Percentiles rank a stretch among this genome's conserved stretches.
phyloP scores from a whole-genome alignment of 2,888 invertebrate genomes.

The Allygus modestus region DNA sequence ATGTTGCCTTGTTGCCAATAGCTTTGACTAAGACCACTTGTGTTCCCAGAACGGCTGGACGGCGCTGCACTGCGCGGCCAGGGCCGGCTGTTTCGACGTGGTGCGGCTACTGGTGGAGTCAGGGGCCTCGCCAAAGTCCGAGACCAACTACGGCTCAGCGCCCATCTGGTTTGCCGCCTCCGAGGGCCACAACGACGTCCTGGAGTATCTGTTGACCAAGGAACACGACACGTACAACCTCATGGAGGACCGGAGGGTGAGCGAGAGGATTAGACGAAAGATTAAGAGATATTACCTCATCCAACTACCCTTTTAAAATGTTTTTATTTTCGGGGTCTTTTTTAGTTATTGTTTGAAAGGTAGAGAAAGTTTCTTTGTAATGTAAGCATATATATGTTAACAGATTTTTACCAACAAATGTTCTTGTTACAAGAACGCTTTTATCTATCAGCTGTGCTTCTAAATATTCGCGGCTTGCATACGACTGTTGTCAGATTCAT shows the following conservation, averaged over 20 bases:
- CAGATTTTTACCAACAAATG: no score
- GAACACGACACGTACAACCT: conserved; percentile 98
- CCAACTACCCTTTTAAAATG: no score
- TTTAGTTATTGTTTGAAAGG: no score
- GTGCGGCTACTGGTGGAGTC: conserved; percentile 96
- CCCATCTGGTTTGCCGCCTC: conserved; percentile 99
- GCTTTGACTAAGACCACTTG: no score
- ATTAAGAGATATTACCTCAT: conserved; percentile 4
- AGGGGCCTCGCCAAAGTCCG: conserved; percentile 96
- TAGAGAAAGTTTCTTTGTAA: no score
- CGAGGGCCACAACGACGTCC: conserved; percentile 96
- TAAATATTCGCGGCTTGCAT: no score
- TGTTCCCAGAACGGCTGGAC: conserved; percentile 90
- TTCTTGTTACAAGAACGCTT: no score
- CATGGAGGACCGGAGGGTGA: conserved; percentile 96
- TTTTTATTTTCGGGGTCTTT: no score
- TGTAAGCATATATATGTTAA: no score
- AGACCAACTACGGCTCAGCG: conserved; percentile 97
- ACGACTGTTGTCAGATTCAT: no score
- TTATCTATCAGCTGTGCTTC: no score
- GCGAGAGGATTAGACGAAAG: conserved; percentile 63
- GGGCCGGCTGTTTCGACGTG: conserved; percentile 96
- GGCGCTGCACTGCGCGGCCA: conserved; percentile 94
- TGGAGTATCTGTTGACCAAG: conserved; percentile 97
- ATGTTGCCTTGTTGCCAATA: no score